Conservation (phyloP, 2,888 invertebrate species). For the Drosophila hamatofila region DNA sequence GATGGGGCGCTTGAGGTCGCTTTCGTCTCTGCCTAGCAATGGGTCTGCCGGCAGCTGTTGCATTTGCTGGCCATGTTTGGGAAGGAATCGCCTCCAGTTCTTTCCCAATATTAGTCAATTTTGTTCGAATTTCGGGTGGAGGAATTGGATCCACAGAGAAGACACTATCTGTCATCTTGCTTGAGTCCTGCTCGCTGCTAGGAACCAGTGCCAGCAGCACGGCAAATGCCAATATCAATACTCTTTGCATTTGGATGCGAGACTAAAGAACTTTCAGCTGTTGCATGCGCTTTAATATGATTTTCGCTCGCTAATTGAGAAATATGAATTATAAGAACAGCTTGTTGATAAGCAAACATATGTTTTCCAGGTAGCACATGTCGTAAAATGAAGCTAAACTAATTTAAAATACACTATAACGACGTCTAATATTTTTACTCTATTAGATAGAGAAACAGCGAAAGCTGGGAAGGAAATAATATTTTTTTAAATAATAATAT, state of each 20-base stretch:
- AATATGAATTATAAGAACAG: background rate
- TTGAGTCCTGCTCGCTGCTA: background rate
- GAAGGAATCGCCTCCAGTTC: too few species aligned
- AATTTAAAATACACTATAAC: background rate
- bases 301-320: background rate
- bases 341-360: background rate
- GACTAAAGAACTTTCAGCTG: background rate
- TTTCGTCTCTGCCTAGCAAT: too few species aligned
- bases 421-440: too few species aligned
- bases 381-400: too few species aligned
- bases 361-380: background rate
- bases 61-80: too few species aligned
- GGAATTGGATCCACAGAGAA: background rate
- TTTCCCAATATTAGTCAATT: background rate
- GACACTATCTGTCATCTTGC: background rate
- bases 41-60: too few species aligned
- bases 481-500: too few species aligned
- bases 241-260: slow-evolving; percentile 16
- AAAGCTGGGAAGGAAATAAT: too few species aligned
- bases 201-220: slow-evolving; percentile 13
- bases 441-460: too few species aligned
- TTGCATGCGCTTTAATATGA: slow-evolving; percentile 20
- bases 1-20: too few species aligned
- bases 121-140: background rate
- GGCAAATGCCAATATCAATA: background rate